Evolutionary conservation across 2,797 vertebrate genomes (phyloP), one percentile per base, ranked within the genome.

Genomic region (Trematomus bernacchii): DNA sequence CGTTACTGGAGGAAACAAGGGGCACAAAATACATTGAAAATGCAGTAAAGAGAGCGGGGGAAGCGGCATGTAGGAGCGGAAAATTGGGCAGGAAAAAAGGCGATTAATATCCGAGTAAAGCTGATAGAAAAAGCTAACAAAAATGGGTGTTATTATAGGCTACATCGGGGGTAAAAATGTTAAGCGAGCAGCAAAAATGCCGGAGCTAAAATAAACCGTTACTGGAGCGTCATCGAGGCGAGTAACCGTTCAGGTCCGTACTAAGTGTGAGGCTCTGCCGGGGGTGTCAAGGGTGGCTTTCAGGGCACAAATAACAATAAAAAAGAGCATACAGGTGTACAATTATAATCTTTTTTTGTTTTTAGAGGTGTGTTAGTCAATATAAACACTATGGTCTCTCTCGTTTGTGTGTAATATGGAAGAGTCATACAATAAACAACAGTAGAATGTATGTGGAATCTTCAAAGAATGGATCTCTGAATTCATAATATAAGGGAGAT

Each of bases 21-120:
- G 82, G 77, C 71, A 54, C 84, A n/a, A 80, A 87, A 89, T 69
- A 70, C 92, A 94, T 92, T 75, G 85, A 43, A 18, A 71, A 73
- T 85, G 85, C 89, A 68, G 83, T 54, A 27, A 71, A 83, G 40
- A n/a, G 50, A 33, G 80, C 64, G 71, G 55, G 10, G 58, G 77
- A 70, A 59, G 68, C 47, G 67, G 82, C 69, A 68, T 30, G 74
- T 48, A 42, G 62, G 74, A 69, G 61, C 61, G 50, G 30, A 57
- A 42, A 51, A 53, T 16, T 37, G 37, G 30, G 18, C 15, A 27
- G 8, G 11, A 53, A 44, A 14, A 21, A 37, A 37, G 33, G 46
- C 52, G 40, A 30, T 23, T 59, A 46, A 63, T 52, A 73, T 77
- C 71, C 54, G 15, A 47, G 52, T 10, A 52, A 13, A 44, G 51